phyloP scores from a whole-genome alignment of 2,797 vertebrate genomes.

The Myotis pilosus region DNA sequence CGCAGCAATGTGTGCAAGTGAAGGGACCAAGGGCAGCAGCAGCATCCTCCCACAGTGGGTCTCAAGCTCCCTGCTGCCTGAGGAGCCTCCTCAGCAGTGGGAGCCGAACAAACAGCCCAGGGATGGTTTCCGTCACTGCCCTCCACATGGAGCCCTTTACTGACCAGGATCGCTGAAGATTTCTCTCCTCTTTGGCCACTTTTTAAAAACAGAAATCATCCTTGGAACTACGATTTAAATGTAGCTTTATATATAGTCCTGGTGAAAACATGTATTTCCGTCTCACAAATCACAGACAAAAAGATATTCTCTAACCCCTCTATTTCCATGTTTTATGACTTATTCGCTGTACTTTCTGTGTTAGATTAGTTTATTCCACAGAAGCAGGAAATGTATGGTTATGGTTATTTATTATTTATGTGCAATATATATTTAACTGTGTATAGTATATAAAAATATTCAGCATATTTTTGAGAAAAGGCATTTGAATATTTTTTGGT shows the following conservation, averaged over 20 bases:
- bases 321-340: neutral
- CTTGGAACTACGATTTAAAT: neutral
- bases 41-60: neutral
- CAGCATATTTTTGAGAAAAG: neutral
- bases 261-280: neutral
- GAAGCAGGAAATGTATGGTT: neutral
- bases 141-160: neutral
- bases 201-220: neutral
- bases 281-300: neutral
- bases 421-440: neutral
- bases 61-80: rapidly evolving
- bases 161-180: neutral
- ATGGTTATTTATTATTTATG: neutral
- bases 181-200: neutral
- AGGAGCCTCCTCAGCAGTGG: too few species aligned
- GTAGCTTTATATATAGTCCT: neutral
- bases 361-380: neutral
- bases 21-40: neutral
- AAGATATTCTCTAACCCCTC: neutral
- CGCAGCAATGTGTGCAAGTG: rapidly evolving
- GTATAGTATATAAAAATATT: neutral
- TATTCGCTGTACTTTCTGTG: neutral
- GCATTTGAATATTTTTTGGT: neutral
- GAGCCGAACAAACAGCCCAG: neutral
- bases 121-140: neutral